A percentile compares a stretch with the other conserved stretches of the same genome.
Evolutionary conservation across 2,113 vertebrate genomes (phyloP).

Genomic region (Alaudala cheleensis): DNA sequence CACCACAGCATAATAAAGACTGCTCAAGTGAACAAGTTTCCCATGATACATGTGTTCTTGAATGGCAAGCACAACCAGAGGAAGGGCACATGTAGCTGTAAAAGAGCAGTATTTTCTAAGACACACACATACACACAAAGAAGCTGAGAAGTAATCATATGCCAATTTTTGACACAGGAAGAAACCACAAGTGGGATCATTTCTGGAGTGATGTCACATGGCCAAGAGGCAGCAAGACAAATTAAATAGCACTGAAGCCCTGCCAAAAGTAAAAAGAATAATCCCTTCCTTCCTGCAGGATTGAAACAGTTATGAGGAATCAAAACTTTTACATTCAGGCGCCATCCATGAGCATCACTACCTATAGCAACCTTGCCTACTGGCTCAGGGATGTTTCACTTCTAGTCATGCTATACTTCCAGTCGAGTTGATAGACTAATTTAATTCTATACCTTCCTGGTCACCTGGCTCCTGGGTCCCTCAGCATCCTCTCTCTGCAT

Average conservation of each 20-base stretch:
- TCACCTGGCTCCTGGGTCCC: not conserved
- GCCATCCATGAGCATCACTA: not conserved
- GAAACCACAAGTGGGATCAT: not conserved
- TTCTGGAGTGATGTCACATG: not conserved
- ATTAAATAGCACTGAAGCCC: not conserved
- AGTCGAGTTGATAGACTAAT: not conserved
- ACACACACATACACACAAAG: not conserved
- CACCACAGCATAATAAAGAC: not conserved
- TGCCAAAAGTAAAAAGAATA: not conserved
- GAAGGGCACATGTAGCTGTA: not conserved
- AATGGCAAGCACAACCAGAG: not conserved
- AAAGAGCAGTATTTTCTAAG: not conserved
- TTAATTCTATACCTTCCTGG: not conserved
- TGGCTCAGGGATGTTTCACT: not conserved
- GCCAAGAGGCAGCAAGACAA: not conserved
- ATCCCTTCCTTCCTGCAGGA: not conserved
- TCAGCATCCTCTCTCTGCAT: not conserved
- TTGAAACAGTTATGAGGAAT: not conserved
- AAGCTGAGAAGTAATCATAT: not conserved
- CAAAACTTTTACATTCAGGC: not conserved
- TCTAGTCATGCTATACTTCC: not conserved
- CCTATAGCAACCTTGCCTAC: not conserved
- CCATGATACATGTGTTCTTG: not conserved
- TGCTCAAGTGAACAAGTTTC: not conserved
- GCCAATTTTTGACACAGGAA: not conserved